These are phyloP conservation scores for Boulengeromyrus knoepffleri DNA, from an alignment of 2,113 vertebrate species.

Conservation along the genomic window DNA sequence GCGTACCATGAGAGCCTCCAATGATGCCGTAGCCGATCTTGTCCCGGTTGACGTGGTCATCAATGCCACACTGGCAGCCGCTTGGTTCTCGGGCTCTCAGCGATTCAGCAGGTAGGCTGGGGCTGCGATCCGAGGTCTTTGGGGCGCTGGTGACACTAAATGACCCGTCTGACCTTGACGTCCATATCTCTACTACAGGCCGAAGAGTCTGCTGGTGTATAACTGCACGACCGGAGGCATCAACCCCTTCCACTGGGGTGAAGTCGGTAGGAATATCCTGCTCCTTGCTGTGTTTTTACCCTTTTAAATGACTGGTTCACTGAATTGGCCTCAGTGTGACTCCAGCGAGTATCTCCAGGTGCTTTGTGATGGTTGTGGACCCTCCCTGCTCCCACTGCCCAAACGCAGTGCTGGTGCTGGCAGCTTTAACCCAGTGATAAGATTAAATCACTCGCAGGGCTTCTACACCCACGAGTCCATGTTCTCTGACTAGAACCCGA, in stretches of 20 bases:
- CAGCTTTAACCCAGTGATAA: not conserved
- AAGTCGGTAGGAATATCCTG: constrained; percentile 80
- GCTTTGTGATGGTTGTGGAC: not conserved
- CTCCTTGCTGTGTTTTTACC: not conserved
- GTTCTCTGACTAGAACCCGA: not conserved
- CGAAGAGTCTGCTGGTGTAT: constrained; percentile 84
- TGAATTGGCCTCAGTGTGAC: not conserved
- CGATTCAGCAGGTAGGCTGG: constrained; percentile 63
- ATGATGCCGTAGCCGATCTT: constrained; percentile 86
- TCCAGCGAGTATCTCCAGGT: not conserved
- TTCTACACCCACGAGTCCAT: not conserved
- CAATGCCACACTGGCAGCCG: constrained; percentile 83
- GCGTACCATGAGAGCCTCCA: constrained; percentile 92
- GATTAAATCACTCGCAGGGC: not conserved
- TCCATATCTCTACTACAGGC: constrained; percentile 52
- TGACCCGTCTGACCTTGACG: not conserved
- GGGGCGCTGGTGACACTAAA: not conserved
- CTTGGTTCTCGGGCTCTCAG: constrained; percentile 93
- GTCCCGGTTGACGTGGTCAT: constrained; percentile 94
- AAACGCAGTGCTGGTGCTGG: not conserved
- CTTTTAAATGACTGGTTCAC: not conserved
- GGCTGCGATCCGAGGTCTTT: not conserved
- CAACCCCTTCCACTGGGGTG: constrained; percentile 96
- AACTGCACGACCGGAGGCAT: constrained; percentile 95
- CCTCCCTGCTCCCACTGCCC: not conserved